Percentiles rank a stretch among this genome's conserved stretches.
phyloP scores from a whole-genome alignment of 2,113 vertebrate genomes.

The Chaetodon trifascialis region DNA sequence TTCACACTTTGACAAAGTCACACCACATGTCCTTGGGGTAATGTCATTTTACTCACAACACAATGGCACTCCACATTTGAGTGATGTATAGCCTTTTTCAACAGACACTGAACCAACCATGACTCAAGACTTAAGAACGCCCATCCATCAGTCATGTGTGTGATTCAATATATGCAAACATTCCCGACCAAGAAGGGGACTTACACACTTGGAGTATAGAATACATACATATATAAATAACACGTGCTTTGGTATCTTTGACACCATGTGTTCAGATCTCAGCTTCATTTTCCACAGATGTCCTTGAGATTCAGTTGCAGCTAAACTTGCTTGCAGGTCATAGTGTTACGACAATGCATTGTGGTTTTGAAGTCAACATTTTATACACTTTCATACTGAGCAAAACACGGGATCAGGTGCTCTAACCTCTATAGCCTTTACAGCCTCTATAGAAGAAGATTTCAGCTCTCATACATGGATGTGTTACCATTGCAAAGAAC shows the following conservation, averaged over 20 bases:
- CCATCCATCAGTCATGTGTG: slow-evolving; percentile 63
- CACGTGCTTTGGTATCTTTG: slow-evolving; percentile 28
- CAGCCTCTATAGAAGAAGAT: slow-evolving; percentile 3
- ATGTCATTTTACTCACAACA: slow-evolving; percentile 72
- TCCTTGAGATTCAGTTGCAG: slow-evolving; percentile 27
- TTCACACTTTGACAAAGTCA: slow-evolving; percentile 75
- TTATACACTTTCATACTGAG: not conserved
- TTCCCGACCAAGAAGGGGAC: not conserved
- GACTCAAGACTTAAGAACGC: slow-evolving; percentile 53
- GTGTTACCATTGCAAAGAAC: slow-evolving; percentile 22
- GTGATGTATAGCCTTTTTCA: slow-evolving; percentile 64
- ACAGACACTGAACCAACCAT: slow-evolving; percentile 55
- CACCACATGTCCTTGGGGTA: slow-evolving; percentile 71
- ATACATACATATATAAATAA: slow-evolving; percentile 56
- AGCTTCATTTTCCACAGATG: slow-evolving; percentile 32
- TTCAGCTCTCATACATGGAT: slow-evolving; percentile 2
- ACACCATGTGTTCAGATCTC: slow-evolving; percentile 27
- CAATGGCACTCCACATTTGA: slow-evolving; percentile 44
- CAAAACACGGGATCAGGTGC: not conserved
- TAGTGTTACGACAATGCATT: slow-evolving; percentile 39
- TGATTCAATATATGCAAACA: slow-evolving; percentile 58
- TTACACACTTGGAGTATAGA: slow-evolving; percentile 29
- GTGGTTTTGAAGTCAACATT: slow-evolving; percentile 51
- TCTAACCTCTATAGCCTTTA: slow-evolving; percentile 24
- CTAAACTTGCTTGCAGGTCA: slow-evolving; percentile 27